phyloP scores from a whole-genome alignment of 2,888 invertebrate genomes.

The Coelogynopora nodosa region DNA sequence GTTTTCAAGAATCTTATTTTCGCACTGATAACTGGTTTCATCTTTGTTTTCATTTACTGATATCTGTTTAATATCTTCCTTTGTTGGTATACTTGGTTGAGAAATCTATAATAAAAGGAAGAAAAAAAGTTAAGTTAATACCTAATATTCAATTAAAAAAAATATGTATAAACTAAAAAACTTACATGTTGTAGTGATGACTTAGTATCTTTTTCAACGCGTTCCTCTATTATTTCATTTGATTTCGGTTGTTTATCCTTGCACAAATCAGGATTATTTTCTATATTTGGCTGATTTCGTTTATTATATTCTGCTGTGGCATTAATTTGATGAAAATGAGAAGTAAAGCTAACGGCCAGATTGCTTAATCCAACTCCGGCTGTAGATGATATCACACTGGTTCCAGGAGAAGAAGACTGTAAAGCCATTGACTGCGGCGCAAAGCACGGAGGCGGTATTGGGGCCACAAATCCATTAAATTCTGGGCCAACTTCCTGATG shows the following conservation, averaged over 20 bases:
- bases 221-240: not conserved
- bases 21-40: not conserved
- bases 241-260: not conserved
- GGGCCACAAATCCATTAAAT: not conserved
- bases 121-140: not conserved
- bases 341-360: not conserved
- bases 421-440: not conserved
- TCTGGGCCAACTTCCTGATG: not conserved
- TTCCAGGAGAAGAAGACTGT: not conserved
- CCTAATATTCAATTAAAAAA: not conserved
- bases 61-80: not conserved
- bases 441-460: not conserved
- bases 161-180: not conserved
- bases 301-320: not conserved
- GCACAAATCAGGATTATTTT: not conserved
- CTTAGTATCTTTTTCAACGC: not conserved
- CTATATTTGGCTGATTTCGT: not conserved
- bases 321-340: not conserved
- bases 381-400: not conserved
- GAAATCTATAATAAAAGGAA: not conserved
- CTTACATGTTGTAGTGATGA: not conserved
- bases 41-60: not conserved
- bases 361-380: not conserved
- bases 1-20: not conserved
- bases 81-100: not conserved